Conservation (phyloP, 2,888 invertebrate genomes). For the Odontocolon sp. region DNA sequence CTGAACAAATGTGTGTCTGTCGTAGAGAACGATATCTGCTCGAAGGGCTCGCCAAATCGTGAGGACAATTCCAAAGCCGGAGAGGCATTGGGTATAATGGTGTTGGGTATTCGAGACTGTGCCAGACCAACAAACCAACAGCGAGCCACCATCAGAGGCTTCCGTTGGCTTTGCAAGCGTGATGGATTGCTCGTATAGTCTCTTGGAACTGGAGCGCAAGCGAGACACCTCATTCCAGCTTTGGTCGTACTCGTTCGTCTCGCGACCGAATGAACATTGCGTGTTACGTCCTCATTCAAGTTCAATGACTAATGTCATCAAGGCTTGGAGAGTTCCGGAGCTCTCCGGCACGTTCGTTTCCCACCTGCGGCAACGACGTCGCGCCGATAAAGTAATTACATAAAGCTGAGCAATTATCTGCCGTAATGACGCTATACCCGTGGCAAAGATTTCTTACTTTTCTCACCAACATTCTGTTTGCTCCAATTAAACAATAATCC, state of each 20-base stretch:
- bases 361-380: conserved; percentile 36
- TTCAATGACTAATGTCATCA: conserved; percentile 57
- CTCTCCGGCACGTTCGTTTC: not conserved
- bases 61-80: conserved; percentile 45
- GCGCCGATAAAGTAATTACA: conserved; percentile 35
- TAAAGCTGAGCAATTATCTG: conserved; percentile 34
- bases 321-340: conserved; percentile 8
- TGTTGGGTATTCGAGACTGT: conserved; percentile 10
- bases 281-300: conserved; percentile 28
- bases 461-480: conserved; percentile 2
- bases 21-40: conserved; percentile 12
- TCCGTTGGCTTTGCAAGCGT: conserved; percentile 20
- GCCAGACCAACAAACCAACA: not conserved
- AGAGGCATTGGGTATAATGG: not conserved
- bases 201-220: conserved; percentile 19
- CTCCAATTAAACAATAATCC: conserved; percentile 12
- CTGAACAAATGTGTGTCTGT: not conserved
- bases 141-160: conserved; percentile 14
- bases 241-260: not conserved
- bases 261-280: not conserved
- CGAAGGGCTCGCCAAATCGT: conserved; percentile 46
- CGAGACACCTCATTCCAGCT: conserved; percentile 13
- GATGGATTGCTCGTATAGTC: conserved; percentile 38
- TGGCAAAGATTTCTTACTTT: not conserved
- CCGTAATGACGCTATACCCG: conserved; percentile 1